These are phyloP conservation scores for Campoletis sonorensis DNA, from an alignment of 1,140 invertebrate species.

Conservation along the genomic window DNA sequence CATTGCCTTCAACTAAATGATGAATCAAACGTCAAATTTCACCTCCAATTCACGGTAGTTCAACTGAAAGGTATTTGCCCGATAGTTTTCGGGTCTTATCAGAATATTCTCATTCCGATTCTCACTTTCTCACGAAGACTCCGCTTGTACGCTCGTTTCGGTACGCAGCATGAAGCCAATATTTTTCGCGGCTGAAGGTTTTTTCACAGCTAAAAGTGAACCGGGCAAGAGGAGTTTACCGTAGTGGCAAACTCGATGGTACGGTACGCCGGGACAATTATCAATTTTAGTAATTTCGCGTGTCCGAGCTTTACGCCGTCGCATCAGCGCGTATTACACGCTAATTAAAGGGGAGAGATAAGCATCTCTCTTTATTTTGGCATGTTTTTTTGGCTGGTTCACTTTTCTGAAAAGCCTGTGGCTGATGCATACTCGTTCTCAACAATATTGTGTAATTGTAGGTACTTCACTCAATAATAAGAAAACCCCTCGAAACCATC, in stretches of 20 bases:
- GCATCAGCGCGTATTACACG: conserved; percentile 52
- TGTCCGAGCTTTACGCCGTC: conserved; percentile 42
- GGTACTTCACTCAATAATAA: conserved; percentile 34
- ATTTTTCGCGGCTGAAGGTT: conserved; percentile 24
- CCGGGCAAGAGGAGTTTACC: neutral
- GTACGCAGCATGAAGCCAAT: conserved; percentile 2
- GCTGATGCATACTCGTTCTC: conserved; percentile 12
- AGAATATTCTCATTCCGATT: conserved; percentile 13
- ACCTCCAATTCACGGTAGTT: neutral
- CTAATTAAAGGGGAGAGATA: conserved; percentile 58
- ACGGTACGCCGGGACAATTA: conserved; percentile 55
- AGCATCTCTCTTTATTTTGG: conserved; percentile 20
- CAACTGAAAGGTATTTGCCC: conserved; percentile 51
- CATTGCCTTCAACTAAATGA: too few species aligned
- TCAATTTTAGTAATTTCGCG: conserved; percentile 65
- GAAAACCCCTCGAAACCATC: conserved; percentile 33
- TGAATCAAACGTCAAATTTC: too few species aligned
- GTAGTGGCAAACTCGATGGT: conserved; percentile 34
- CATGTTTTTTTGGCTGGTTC: conserved; percentile 50
- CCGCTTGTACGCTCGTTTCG: conserved; percentile 24
- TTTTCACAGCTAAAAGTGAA: neutral
- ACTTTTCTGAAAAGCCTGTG: conserved; percentile 24
- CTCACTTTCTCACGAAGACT: conserved; percentile 19
- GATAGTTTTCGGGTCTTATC: conserved; percentile 66
- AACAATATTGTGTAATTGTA: conserved; percentile 34